Evolutionary conservation across 2,888 invertebrate species (phyloP).

Genomic region (Ametastegia equiseti): DNA sequence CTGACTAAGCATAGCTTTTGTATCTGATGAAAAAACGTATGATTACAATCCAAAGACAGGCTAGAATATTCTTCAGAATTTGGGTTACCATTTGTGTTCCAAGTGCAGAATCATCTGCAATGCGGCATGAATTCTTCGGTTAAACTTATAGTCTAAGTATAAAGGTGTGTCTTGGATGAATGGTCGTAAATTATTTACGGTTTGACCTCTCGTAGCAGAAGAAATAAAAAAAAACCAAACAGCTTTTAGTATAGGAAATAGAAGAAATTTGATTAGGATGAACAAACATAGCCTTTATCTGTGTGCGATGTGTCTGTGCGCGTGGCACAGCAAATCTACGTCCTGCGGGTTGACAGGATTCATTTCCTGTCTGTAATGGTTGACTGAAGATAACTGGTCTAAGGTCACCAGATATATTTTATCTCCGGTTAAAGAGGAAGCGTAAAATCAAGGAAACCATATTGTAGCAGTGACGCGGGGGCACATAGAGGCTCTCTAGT

Average conservation of each 20-base stretch:
- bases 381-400: not conserved
- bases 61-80: not conserved
- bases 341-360: not conserved
- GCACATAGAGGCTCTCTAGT: not conserved
- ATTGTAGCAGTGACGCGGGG: not conserved
- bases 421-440: not conserved
- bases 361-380: constrained; percentile 12
- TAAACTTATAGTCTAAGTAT: too few relatives aligned
- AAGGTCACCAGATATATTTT: constrained; percentile 22
- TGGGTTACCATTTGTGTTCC: not conserved
- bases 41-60: not conserved
- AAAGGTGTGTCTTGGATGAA: not conserved
- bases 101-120: not conserved
- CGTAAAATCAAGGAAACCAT: not conserved
- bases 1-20: too few relatives aligned
- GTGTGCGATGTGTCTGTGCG: not conserved
- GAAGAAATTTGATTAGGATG: too few relatives aligned
- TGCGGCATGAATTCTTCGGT: not conserved
- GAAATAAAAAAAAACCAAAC: constrained; percentile 37
- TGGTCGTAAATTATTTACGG: not conserved
- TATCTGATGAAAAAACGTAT: not conserved
- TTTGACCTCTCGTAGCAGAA: constrained; percentile 21
- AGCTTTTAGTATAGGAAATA: constrained; percentile 26
- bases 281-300: too few relatives aligned
- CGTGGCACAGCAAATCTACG: constrained; percentile 6